phyloP scores from a whole-genome alignment of 2,113 vertebrate genomes.

The Menura novaehollandiae region DNA sequence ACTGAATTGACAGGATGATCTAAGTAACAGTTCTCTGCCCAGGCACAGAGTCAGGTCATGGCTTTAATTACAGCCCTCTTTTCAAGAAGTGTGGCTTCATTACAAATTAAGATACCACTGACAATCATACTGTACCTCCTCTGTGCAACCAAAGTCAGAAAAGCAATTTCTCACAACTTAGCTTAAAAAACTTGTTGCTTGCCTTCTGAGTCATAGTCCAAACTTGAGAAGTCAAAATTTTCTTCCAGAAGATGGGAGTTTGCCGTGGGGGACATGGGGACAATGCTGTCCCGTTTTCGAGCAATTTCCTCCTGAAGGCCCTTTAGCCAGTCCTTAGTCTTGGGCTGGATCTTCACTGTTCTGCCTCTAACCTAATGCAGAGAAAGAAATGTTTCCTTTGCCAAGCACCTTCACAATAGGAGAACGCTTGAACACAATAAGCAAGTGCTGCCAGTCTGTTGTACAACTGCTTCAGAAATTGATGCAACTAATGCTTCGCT shows the following conservation, averaged over 20 bases:
- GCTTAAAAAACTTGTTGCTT: background rate
- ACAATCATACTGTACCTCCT: background rate
- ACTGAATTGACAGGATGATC: background rate
- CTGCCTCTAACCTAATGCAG: slow-evolving; percentile 70
- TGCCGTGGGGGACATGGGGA: slow-evolving; percentile 72
- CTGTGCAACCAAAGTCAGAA: background rate
- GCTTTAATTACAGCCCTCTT: background rate
- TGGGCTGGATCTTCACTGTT: slow-evolving; percentile 73
- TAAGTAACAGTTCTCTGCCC: background rate
- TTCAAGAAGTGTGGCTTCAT: background rate
- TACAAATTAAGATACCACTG: background rate
- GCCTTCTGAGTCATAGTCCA: slow-evolving; percentile 82
- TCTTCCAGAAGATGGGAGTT: slow-evolving; percentile 78
- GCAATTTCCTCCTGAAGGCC: slow-evolving; percentile 74
- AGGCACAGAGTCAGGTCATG: background rate
- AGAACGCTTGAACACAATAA: background rate
- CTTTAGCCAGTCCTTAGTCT: slow-evolving; percentile 78
- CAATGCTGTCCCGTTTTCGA: slow-evolving; percentile 71
- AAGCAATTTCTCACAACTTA: background rate
- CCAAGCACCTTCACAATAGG: background rate
- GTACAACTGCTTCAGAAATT: background rate
- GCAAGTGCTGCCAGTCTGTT: background rate
- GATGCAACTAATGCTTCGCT: background rate
- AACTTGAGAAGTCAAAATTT: slow-evolving; percentile 75
- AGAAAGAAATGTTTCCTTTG: background rate